A percentile compares a stretch with the other conserved stretches of the same genome.
Conservation (phyloP, 1,140 invertebrate genomes). For the Batillaria attramentaria region DNA sequence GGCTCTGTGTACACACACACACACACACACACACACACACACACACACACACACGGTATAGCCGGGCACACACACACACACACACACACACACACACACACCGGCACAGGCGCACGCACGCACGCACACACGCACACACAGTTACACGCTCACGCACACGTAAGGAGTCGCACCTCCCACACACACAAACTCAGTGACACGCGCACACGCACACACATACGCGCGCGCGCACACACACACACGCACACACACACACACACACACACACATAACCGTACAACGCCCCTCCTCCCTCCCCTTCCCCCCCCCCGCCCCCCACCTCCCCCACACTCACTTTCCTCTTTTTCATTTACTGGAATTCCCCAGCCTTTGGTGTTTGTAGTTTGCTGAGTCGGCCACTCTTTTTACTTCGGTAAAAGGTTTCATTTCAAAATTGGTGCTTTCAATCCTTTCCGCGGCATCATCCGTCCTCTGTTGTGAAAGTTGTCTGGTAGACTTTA, state of each 20-base stretch:
- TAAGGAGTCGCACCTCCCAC: too few relatives aligned
- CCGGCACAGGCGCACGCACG: neutral
- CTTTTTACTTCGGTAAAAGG: too few relatives aligned
- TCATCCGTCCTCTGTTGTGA: too few relatives aligned
- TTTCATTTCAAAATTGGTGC: too few relatives aligned
- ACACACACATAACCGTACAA: neutral
- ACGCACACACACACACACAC: neutral
- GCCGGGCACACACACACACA: neutral
- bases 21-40: neutral
- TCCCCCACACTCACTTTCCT: too few relatives aligned
- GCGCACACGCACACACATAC: neutral
- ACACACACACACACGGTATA: neutral
- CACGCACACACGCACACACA: neutral
- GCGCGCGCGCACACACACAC: neutral
- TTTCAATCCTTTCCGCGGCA: too few relatives aligned
- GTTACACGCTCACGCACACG: neutral
- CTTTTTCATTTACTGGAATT: neutral
- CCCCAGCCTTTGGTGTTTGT: too few relatives aligned
- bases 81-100: neutral
- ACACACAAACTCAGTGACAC: neutral
- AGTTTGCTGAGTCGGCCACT: neutral
- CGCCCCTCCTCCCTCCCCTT: neutral
- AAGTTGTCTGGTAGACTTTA: too few relatives aligned
- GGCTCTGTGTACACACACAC: conserved; percentile 3
- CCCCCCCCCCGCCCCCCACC: too few relatives aligned